Conservation (phyloP, 2,113 vertebrate genomes). For the Antechinus flavipes region DNA sequence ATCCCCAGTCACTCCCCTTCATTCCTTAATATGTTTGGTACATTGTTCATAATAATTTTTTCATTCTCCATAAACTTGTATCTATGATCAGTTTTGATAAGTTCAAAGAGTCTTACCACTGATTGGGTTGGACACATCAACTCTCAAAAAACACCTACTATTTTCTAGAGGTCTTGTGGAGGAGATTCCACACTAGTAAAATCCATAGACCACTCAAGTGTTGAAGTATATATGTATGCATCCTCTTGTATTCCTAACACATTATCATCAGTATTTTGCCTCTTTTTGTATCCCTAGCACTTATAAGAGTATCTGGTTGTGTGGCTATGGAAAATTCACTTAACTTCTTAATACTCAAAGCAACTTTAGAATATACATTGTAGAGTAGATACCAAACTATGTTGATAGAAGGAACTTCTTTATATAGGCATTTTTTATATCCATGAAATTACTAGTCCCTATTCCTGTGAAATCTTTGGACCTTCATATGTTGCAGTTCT, state of each 20-base stretch:
- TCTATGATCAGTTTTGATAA: background rate
- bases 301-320: background rate
- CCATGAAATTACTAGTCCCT: background rate
- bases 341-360: background rate
- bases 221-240: background rate
- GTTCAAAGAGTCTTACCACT: background rate
- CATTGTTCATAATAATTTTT: background rate
- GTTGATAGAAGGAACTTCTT: background rate
- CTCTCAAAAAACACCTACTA: background rate
- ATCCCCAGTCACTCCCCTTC: background rate
- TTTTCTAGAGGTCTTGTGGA: background rate
- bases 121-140: background rate
- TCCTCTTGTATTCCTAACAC: no score
- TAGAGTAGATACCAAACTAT: background rate
- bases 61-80: background rate
- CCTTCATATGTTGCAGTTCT: background rate
- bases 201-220: background rate
- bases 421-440: background rate
- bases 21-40: background rate
- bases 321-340: background rate
- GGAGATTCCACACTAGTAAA: background rate
- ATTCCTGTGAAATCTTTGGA: background rate
- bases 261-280: background rate
- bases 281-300: background rate
- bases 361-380: background rate